Evolutionary conservation across 1,140 invertebrate genomes (phyloP).

Genomic region (Conus ventricosus): DNA sequence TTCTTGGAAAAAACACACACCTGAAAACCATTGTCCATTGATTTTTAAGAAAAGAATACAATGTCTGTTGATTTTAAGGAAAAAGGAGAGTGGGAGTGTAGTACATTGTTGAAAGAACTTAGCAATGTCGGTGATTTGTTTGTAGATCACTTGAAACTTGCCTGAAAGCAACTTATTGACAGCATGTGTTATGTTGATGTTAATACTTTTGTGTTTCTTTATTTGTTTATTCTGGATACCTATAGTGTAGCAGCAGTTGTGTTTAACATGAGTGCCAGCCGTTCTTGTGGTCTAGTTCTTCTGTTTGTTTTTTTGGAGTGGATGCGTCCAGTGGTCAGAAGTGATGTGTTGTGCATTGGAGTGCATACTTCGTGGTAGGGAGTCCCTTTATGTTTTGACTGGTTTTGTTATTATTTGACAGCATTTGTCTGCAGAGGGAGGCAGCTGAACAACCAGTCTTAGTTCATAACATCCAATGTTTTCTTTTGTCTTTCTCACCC

Average conservation of each 20-base stretch:
- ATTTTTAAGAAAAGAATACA: no score
- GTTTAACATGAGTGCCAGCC: neutral
- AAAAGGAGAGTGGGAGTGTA: no score
- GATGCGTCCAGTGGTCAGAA: neutral
- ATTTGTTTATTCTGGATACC: neutral
- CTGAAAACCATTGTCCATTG: no score
- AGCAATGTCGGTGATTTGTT: no score
- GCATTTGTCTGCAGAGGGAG: no score
- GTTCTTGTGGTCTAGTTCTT: neutral
- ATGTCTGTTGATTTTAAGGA: no score
- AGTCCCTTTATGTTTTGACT: neutral
- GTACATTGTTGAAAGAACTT: no score
- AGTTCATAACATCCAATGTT: no score
- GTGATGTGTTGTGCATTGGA: neutral
- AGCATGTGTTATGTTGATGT: constrained; percentile 3
- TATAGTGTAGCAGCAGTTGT: neutral
- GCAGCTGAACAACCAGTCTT: no score
- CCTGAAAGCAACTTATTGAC: neutral
- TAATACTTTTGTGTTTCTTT: neutral
- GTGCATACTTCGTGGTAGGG: neutral
- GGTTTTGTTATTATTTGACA: neutral
- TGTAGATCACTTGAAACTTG: no score
- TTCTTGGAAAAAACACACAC: no score
- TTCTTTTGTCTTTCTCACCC: no score
- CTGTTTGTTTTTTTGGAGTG: neutral